Conservation (phyloP, 2,113 vertebrate genomes). For the Tiliqua scincoides region DNA sequence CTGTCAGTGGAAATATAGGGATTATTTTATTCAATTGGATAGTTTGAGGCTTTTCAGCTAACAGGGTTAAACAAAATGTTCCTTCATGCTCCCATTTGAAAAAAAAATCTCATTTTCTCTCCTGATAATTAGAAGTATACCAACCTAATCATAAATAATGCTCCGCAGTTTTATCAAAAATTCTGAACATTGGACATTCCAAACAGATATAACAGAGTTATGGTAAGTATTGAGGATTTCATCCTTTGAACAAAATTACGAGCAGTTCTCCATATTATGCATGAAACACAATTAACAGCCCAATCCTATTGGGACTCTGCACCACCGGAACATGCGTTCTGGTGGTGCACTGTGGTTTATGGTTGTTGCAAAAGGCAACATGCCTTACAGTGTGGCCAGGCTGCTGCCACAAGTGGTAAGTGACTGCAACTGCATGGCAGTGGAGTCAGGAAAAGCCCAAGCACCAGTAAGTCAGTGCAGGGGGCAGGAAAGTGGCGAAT, state of each 20-base stretch:
- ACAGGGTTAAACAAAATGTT: slow-evolving; percentile 7
- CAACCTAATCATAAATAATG: not conserved
- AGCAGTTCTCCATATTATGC: not conserved
- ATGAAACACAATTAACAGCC: not conserved
- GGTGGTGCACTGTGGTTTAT: too few species aligned
- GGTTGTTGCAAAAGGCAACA: too few species aligned
- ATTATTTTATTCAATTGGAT: not conserved
- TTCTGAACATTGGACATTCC: not conserved
- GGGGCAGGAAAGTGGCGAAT: too few species aligned
- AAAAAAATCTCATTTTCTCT: not conserved
- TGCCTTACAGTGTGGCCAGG: too few species aligned
- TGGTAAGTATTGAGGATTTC: not conserved
- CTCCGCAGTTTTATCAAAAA: not conserved
- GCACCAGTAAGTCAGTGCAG: too few species aligned
- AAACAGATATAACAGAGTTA: not conserved
- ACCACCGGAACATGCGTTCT: too few species aligned
- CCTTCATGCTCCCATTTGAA: slow-evolving; percentile 13
- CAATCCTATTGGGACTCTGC: too few species aligned
- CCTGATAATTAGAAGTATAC: not conserved
- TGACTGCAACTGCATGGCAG: too few species aligned
- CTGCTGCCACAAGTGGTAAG: too few species aligned
- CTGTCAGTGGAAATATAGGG: slow-evolving; percentile 8
- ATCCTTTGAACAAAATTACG: not conserved
- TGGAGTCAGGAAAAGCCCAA: too few species aligned
- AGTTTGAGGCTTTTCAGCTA: not conserved